phyloP scores from a whole-genome alignment of 2,113 vertebrate species.

The Plectropomus leopardus region DNA sequence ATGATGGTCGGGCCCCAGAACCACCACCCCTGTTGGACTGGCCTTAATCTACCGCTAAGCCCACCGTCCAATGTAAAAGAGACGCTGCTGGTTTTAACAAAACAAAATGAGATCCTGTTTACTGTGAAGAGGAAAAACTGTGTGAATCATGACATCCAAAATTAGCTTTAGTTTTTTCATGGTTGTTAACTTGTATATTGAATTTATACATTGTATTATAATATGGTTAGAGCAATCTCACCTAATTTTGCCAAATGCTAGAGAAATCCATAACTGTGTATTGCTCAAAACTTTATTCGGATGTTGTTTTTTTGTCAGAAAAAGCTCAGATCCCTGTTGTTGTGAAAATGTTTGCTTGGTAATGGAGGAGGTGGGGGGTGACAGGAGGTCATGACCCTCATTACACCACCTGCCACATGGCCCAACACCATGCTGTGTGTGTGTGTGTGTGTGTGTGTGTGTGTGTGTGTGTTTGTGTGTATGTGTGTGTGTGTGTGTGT shows the following conservation, averaged over 20 bases:
- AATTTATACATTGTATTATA: too few species aligned
- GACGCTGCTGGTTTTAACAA: neutral
- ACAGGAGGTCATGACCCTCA: conserved; percentile 74
- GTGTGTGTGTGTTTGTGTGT: conserved; percentile 44
- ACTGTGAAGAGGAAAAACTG: neutral
- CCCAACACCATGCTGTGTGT: conserved; percentile 14
- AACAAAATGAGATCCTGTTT: conserved; percentile 13
- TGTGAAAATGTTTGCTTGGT: conserved; percentile 29
- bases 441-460: conserved; percentile 38
- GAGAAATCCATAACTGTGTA: neutral
- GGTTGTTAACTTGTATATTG: neutral
- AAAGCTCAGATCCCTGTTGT: conserved; percentile 19
- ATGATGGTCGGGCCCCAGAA: neutral
- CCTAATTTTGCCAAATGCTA: neutral
- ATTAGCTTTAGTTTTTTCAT: too few species aligned
- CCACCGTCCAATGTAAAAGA: conserved; percentile 9
- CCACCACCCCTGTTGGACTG: conserved; percentile 13
- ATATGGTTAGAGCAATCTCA: too few species aligned
- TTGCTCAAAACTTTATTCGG: neutral
- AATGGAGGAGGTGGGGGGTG: conserved; percentile 49
- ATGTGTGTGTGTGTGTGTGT: neutral
- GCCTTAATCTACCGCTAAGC: conserved; percentile 76
- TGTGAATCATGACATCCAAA: neutral
- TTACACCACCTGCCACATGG: conserved; percentile 80
- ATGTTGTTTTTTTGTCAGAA: neutral